These are phyloP conservation scores for Perodicticus potto DNA, from an alignment of 2,797 vertebrate genomes.

Conservation along the genomic window DNA sequence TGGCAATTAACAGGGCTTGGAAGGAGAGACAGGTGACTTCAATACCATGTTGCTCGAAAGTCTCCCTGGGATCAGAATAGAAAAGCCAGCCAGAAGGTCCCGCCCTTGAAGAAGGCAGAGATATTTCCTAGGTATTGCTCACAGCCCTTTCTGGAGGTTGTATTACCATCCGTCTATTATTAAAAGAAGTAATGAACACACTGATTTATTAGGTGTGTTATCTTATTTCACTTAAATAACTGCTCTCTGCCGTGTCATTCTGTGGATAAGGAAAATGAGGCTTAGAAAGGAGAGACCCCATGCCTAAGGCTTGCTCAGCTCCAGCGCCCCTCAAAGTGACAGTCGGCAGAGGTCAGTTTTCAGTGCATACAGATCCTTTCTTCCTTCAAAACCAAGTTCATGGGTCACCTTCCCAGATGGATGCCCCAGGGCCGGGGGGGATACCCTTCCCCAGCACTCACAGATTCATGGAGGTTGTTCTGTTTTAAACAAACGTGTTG, in stretches of 20 bases:
- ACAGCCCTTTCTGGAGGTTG: neutral
- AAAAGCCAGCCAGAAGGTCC: neutral
- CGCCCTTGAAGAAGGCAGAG: neutral
- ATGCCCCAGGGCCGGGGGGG: accelerated
- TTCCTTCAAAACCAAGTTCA: constrained; percentile 10
- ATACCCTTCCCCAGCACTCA: neutral
- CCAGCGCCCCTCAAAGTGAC: no score
- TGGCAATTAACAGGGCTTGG: neutral
- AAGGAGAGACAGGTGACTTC: neutral
- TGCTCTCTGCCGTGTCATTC: neutral
- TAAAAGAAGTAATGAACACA: neutral
- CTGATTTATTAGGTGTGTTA: neutral
- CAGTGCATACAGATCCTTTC: neutral
- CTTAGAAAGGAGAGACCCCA: neutral
- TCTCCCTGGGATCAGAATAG: neutral
- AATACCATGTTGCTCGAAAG: neutral
- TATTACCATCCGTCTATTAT: neutral
- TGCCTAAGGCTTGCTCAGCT: neutral
- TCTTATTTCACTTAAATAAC: neutral
- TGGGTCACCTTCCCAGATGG: neutral
- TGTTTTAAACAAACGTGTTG: neutral
- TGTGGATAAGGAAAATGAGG: neutral
- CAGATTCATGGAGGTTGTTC: neutral
- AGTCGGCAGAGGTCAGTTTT: neutral
- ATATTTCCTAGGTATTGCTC: neutral